phyloP scores from a whole-genome alignment of 2,888 invertebrate genomes.

The Saturnia pavonia region DNA sequence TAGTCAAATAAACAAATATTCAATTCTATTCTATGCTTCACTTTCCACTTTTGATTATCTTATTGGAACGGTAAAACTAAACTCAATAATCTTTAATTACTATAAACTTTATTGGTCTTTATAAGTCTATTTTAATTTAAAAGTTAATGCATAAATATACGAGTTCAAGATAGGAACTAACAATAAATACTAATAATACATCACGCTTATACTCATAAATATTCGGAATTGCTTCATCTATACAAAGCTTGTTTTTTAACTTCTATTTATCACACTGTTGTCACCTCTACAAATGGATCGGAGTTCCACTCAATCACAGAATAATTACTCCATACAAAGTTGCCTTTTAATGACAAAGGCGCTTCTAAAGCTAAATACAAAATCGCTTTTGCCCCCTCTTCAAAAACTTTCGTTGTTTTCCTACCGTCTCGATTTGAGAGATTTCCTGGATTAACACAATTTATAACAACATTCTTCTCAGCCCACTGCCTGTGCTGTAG shows the following conservation, averaged over 20 bases:
- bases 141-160: neutral
- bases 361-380: conserved; percentile 71
- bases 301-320: conserved; percentile 74
- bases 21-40: neutral
- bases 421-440: conserved; percentile 58
- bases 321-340: conserved; percentile 78
- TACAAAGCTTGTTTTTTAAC: neutral
- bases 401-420: conserved; percentile 62
- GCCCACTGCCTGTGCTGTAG: conserved; percentile 84
- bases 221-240: conserved; percentile 7
- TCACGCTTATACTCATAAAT: neutral
- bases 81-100: neutral
- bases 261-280: conserved; percentile 54
- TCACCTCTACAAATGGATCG: conserved; percentile 72
- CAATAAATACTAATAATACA: neutral
- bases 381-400: conserved; percentile 73
- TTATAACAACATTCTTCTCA: conserved; percentile 61
- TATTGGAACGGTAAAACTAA: neutral
- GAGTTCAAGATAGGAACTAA: neutral
- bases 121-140: neutral
- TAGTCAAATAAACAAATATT: no score
- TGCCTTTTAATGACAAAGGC: conserved; percentile 68
- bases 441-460: conserved; percentile 74
- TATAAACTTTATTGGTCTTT: neutral
- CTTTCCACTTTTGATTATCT: neutral